A percentile compares a stretch with the other conserved stretches of the same genome.
phyloP scores from a whole-genome alignment of 2,113 vertebrate genomes.

The Sinocyclocheilus maitianheensis region DNA sequence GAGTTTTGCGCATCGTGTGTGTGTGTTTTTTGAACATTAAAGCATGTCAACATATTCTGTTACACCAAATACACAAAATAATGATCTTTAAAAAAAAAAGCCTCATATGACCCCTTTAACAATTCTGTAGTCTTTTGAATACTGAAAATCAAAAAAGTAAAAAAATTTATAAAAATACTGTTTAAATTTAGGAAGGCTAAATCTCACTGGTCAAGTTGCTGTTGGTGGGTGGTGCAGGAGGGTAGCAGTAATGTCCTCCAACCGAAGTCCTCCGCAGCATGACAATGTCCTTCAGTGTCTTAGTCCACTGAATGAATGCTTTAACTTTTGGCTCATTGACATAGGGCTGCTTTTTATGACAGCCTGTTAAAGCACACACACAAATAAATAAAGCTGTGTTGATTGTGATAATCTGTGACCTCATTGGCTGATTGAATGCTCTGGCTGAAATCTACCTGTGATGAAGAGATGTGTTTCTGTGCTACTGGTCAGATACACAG shows the following conservation, averaged over 20 bases:
- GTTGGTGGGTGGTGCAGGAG: conserved; percentile 65
- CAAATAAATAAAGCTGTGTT: not conserved
- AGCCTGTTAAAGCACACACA: conserved; percentile 64
- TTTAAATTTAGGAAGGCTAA: not conserved
- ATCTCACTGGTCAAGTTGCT: conserved; percentile 69
- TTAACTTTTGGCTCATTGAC: conserved; percentile 80
- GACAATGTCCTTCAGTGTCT: conserved; percentile 75
- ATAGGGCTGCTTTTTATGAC: conserved; percentile 85
- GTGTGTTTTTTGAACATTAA: too few relatives aligned
- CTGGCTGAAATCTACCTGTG: conserved; percentile 74
- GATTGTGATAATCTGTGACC: not conserved
- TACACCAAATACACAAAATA: too few relatives aligned
- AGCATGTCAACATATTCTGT: too few relatives aligned
- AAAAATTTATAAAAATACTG: not conserved
- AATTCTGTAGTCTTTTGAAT: too few relatives aligned
- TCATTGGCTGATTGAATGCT: not conserved
- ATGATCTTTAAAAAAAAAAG: too few relatives aligned
- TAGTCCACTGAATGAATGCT: conserved; percentile 86
- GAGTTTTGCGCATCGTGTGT: too few relatives aligned
- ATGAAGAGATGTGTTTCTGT: conserved; percentile 86
- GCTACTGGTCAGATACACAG: conserved; percentile 86
- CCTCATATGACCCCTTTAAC: too few relatives aligned
- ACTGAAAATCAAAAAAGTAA: not conserved
- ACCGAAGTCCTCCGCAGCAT: conserved; percentile 78
- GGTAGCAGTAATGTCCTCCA: conserved; percentile 86